Base-by-base conservation (phyloP, 1,140 invertebrate genomes). In the Pseudomyrmex concolor region DNA sequence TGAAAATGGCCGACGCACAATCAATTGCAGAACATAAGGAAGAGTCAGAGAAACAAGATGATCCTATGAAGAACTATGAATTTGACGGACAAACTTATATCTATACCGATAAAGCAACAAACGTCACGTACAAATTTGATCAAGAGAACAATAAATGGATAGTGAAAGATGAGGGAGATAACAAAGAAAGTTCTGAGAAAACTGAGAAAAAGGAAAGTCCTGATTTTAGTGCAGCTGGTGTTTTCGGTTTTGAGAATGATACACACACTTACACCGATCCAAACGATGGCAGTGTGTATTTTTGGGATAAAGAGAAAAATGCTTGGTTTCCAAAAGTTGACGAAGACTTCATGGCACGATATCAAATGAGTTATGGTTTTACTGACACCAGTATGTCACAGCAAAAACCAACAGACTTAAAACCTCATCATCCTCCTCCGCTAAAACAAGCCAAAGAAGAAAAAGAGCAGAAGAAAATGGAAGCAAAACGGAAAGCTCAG, bases 241-340 rank as follows among this genome's bases (percentile, higher is more conserved):
- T 90, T 71, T 97, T 97, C 92, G 96, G 96, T 66, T 97, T 96
- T 94, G 96, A 97, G 93, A 95, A 97, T 91, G 96, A 97, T 87
- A 96, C 96, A 51, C 97, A 97, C 86, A 96, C 96, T 5, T 98
- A 98, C 86, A 97, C 96, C 15, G 98, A 99, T 94, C 94, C 96
- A 81, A 94, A 90, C 64, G 98, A 99, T 96, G 98, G 98, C 3
- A 97, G 96, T 9, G 96, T 97, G 73, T 99, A 97, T 93, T 97
- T 99, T 91, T 99, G 98, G 98, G 98, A 99, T 94, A 95, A 95
- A 67, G 95, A 96, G 51, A 99, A 98, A 93, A 97, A 96, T 89
- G 98, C 98, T 7, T 99, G 98, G 98, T 98, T 99, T 95, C 98
- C 98, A 22, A 99, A 99, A 96, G 96, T 99, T 78, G 98, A 99